Percentiles rank a stretch among this genome's conserved stretches.
phyloP scores from a whole-genome alignment of 2,113 vertebrate genomes.

The Gasterosteus nipponicus region DNA sequence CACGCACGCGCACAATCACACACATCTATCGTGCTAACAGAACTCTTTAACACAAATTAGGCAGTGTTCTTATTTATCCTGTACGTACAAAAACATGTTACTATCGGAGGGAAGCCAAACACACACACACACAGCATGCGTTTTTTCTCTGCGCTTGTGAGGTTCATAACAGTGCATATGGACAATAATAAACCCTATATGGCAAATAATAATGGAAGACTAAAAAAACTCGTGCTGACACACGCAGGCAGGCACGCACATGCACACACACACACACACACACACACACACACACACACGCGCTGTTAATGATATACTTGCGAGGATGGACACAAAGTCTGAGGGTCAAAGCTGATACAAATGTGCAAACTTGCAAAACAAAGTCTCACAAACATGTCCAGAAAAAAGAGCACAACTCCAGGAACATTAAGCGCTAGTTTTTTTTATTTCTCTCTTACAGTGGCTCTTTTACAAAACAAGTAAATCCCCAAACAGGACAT shows the following conservation, averaged over 20 bases:
- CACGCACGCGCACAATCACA: constrained; percentile 5
- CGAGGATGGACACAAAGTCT: constrained; percentile 78
- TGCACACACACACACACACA: background rate
- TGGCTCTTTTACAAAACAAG: constrained; percentile 78
- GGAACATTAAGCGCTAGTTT: constrained; percentile 63
- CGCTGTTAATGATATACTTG: constrained; percentile 78
- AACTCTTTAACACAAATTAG: background rate
- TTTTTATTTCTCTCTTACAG: constrained; percentile 76
- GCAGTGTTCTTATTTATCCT: background rate
- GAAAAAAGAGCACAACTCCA: background rate
- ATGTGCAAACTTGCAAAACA: constrained; percentile 8
- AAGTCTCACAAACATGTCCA: constrained; percentile 6
- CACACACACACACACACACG: background rate
- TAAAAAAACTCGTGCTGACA: background rate
- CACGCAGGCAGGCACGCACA: background rate
- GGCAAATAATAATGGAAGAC: background rate
- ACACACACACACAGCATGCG: background rate
- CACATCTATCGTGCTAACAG: background rate
- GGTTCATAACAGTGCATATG: background rate
- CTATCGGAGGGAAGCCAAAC: background rate
- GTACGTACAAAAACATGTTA: background rate
- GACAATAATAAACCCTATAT: background rate
- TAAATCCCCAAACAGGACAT: constrained; percentile 73
- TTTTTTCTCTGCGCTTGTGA: background rate
- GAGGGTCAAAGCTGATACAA: constrained; percentile 53